Conservation (phyloP, 2,888 invertebrate species). For the Acleris emargana region DNA sequence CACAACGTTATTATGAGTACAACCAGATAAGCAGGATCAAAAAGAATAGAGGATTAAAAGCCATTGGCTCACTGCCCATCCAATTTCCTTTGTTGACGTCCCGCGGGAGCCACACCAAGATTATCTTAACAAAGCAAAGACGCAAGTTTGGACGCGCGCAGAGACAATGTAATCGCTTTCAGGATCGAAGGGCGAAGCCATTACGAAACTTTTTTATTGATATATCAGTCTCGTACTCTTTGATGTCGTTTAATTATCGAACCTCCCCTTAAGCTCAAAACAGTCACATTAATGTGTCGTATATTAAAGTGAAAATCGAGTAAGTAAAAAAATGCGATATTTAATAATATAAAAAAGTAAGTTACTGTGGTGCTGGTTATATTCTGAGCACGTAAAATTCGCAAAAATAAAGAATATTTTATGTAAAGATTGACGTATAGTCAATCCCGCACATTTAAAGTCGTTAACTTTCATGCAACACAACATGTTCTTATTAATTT, state of each 20-base stretch:
- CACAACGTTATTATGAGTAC: slow-evolving; percentile 70
- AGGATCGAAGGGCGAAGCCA: slow-evolving; percentile 42
- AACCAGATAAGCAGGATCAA: slow-evolving; percentile 75
- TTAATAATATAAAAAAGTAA: no score
- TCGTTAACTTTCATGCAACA: no score
- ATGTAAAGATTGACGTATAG: no score
- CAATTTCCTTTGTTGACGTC: slow-evolving; percentile 83
- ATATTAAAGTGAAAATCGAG: no score
- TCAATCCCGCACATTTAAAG: no score
- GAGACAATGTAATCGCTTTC: slow-evolving; percentile 68
- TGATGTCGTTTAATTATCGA: slow-evolving; percentile 31
- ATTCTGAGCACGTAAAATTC: no score
- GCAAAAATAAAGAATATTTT: no score
- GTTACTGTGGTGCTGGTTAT: no score
- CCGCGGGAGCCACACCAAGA: slow-evolving; percentile 71
- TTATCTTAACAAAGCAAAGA: slow-evolving; percentile 81
- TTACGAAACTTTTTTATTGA: slow-evolving; percentile 56
- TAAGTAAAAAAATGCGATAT: no score
- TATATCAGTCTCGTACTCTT: slow-evolving; percentile 41
- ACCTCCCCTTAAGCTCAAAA: neutral
- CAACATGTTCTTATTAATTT: no score
- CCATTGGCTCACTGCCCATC: slow-evolving; percentile 82
- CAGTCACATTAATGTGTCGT: no score
- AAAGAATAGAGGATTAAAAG: slow-evolving; percentile 79
- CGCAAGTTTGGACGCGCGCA: slow-evolving; percentile 63